Base-by-base conservation (phyloP, 2,888 invertebrate species). In the Phorcus lineatus region DNA sequence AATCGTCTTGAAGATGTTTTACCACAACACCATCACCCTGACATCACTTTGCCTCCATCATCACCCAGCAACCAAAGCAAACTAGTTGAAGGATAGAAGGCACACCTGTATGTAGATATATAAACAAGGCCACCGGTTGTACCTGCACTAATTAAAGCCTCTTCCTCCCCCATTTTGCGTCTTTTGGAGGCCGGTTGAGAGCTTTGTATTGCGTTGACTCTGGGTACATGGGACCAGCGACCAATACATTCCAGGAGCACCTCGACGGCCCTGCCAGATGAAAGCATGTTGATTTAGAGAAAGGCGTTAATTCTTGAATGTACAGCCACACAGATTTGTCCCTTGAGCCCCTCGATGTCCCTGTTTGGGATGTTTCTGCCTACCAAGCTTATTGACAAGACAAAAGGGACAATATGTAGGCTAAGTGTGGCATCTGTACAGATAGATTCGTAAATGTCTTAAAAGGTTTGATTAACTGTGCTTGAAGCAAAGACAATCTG, bases 281-380 rank as follows among this genome's bases (percentile, higher is more conserved):
- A 40, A 70, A 40, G 40, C 70, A 40, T 70, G 40, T 70, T 70
- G 28, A 40, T 70, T 70, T 31, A 70, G 70, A 70, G 24, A 70
- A n/a, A 31, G 40, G 31, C 70, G 40, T 13, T 70, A 70, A 70
- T 31, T 70, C 70, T 40, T 70, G 40, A 36, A 31, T n/a, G 70
- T 70, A 70, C 70, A 70, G 70, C 36, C 40, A 17, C 70, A 36
- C 19, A 36, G 17, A 28, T 70, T 36, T 31, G 62, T 62, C 62
- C 62, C 28, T 62, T 62, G 16, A 28, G 13, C 28, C 62, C 6
- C 57, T 19, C 13, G 17, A 57, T 19, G 57, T 17, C 19, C 22
- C 19, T 67, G 36, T 67, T 67, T 67, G 31, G 24, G 67, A 13
- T 36, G 31, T 13, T 70, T 40, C 40, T 70, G 22, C 57, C 19